Base-by-base conservation (phyloP, 1,140 invertebrate species). In the Neotoxoptera formosana region DNA sequence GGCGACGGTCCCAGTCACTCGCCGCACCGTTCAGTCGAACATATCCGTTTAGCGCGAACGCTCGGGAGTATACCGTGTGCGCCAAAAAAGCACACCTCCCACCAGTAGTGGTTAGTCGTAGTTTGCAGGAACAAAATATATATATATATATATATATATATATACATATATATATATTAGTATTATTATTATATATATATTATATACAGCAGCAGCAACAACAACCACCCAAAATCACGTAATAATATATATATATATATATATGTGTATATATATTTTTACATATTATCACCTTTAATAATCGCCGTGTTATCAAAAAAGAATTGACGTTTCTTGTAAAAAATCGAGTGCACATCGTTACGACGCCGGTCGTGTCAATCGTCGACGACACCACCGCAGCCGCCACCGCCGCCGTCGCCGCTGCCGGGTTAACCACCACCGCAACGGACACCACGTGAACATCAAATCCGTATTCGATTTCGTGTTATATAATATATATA, bases 11-110 rank as follows among this genome's bases (percentile, higher is more conserved):
- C 91, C 91, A 93, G 91, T 93, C 91, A 93, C 91, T 93, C 91
- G 91, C 91, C 91, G 91, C 91, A 92, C 41, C 91, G 91, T 84
- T 92, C 91, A 92, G 91, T 92, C 91, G 91, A 92, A 92, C 91
- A 92, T 84, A 92, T 92, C 91, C 91, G 91, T 92, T 92, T 92
- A 92, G 91, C 91, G 91, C 91, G 91, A 92, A 51, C 91, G 91
- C 91, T 92, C 91, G 91, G 91, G 91, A 92, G 91, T 83, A 92
- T 92, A 92, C 76, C 91, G 91, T 92, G 91, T 92, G 91, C 91
- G 91, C 34, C n/a, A 92, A 92, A 92, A 92, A 92, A 92, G 91
- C 91, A 92, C 91, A 92, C 91, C 91, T 92, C 91, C 91, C 91
- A 84, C 91, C 47, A 92, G 91, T 92, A 92, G 91, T 92, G 91